These are phyloP conservation scores for Encarsia formosa DNA, from an alignment of 2,888 invertebrate species.

Conservation along the genomic window DNA sequence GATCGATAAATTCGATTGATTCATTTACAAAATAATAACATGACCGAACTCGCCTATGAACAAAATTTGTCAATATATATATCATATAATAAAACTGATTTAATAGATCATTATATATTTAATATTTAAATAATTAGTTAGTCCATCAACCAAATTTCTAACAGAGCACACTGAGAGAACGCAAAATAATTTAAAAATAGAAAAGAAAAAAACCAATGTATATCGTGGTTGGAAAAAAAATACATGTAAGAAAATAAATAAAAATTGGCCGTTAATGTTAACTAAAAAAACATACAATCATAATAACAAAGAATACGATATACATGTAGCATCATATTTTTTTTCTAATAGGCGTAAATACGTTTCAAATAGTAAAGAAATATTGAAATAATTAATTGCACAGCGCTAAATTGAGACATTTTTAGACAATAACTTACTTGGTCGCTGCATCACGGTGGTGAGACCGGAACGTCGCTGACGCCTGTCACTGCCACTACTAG, in stretches of 20 bases:
- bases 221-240: slow-evolving; percentile 12
- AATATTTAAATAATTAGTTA: no score
- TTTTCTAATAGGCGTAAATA: slow-evolving; percentile 16
- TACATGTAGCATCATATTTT: slow-evolving; percentile 20
- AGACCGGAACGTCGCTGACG: slow-evolving; percentile 78
- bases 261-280: no score
- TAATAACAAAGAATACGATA: slow-evolving; percentile 15
- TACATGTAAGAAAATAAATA: slow-evolving; percentile 2
- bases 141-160: no score
- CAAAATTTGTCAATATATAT: not conserved
- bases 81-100: not conserved
- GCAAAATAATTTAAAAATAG: slow-evolving; percentile 21
- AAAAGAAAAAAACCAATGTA: slow-evolving; percentile 14
- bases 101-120: not conserved
- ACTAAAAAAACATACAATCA: slow-evolving; percentile 9
- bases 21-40: not conserved
- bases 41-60: not conserved
- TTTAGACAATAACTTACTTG: slow-evolving; percentile 59
- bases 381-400: slow-evolving; percentile 2
- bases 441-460: slow-evolving; percentile 80
- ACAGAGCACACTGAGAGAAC: slow-evolving; percentile 15
- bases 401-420: slow-evolving; percentile 3
- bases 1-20: not conserved
- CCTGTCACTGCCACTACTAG: slow-evolving; percentile 54
- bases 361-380: not conserved